A percentile compares a stretch with the other conserved stretches of the same genome.
These are phyloP conservation scores for Cromileptes altivelis DNA, from an alignment of 2,113 vertebrate genomes.

Conservation along the genomic window DNA sequence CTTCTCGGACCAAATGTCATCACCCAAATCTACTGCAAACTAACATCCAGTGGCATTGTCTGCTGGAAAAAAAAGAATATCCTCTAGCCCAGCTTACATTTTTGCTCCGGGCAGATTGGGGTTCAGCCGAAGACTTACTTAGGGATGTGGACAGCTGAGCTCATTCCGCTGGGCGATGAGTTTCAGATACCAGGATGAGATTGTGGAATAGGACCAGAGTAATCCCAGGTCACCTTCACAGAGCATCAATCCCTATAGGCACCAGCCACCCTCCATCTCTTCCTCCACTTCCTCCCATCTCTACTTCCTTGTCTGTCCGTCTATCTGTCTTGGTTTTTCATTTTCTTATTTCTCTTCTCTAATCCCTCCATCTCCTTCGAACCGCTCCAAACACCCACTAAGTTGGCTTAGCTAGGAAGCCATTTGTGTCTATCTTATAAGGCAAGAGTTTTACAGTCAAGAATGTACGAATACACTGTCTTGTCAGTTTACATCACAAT, in stretches of 20 bases:
- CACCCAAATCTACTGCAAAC: conserved; percentile 35
- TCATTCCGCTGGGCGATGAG: conserved; percentile 66
- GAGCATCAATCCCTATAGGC: conserved; percentile 35
- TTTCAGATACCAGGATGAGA: conserved; percentile 72
- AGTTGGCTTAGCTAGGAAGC: not conserved
- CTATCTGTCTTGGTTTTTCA: conserved; percentile 14
- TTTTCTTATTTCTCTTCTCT: conserved; percentile 6
- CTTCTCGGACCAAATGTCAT: conserved; percentile 35
- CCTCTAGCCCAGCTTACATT: conserved; percentile 44
- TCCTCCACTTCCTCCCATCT: conserved; percentile 15
- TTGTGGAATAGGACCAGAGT: conserved; percentile 67
- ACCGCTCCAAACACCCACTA: conserved; percentile 7
- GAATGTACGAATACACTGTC: conserved; percentile 8
- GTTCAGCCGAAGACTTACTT: conserved; percentile 55
- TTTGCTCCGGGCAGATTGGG: conserved; percentile 50
- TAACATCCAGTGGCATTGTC: conserved; percentile 33
- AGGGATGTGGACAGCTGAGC: conserved; percentile 61
- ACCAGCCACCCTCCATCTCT: conserved; percentile 18
- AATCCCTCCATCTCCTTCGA: conserved; percentile 19
- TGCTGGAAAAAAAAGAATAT: conserved; percentile 25
- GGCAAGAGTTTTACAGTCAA: not conserved
- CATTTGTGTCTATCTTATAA: not conserved
- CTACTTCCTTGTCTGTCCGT: conserved; percentile 22
- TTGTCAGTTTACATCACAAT: conserved; percentile 11
- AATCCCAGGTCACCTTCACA: conserved; percentile 81